phyloP scores from a whole-genome alignment of 2,797 vertebrate genomes.

The Pipistrellus pipistrellus region DNA sequence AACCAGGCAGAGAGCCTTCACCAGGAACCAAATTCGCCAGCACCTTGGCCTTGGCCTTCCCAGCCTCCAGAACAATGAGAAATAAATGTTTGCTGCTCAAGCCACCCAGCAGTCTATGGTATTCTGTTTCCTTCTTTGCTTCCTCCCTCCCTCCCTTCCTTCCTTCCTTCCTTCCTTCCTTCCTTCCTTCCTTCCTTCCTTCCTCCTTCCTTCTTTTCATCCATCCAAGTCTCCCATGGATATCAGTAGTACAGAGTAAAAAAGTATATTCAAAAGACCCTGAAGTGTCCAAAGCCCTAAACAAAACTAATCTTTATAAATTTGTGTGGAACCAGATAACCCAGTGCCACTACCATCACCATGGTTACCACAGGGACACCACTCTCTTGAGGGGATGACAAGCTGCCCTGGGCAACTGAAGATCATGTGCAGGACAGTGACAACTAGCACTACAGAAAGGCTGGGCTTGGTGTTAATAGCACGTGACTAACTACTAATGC shows the following conservation, averaged over 20 bases:
- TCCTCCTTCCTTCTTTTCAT: too few relatives aligned
- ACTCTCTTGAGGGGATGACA: background rate
- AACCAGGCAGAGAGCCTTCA: background rate
- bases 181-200: background rate
- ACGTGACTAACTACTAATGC: background rate
- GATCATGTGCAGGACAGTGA: background rate
- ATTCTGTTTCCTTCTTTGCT: background rate
- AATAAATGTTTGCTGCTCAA: background rate
- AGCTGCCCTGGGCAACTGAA: background rate
- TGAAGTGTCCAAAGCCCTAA: background rate
- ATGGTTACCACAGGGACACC: background rate
- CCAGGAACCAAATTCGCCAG: background rate
- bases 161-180: background rate
- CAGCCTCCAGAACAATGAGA: background rate
- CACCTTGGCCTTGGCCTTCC: background rate
- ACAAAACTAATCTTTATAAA: conserved; percentile 28
- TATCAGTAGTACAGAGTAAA: background rate
- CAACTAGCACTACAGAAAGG: background rate
- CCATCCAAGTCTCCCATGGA: background rate
- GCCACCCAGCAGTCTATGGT: background rate
- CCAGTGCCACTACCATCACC: background rate
- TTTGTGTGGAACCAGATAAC: background rate
- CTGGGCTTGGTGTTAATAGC: background rate
- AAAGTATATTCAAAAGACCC: background rate
- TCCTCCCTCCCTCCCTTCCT: background rate